Evolutionary conservation across 2,113 vertebrate species (phyloP), one percentile per base, ranked within the genome.

Genomic region (Perccottus glenii): DNA sequence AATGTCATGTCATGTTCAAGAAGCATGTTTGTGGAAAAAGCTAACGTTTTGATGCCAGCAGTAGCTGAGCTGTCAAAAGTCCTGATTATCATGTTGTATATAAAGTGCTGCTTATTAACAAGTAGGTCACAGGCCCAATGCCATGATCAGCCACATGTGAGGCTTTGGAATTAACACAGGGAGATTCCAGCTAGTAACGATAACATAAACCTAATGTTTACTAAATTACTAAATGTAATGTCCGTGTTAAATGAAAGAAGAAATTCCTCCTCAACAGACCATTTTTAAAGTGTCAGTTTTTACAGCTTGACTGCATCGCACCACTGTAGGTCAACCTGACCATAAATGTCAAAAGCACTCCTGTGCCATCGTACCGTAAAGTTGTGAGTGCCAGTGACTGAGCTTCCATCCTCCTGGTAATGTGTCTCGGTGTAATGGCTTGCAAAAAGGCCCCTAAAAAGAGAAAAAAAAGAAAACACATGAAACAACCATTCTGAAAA

Each of bases 351-450:
- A 65, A 55, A 77, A 67, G 58, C 61, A 61, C 77, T 84, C 4
- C 4, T 67, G 49, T 50, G 58, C 33, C 60, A 73, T 57, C 90
- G 92, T 94, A 99, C 96, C 92, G 93, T 95, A 87, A 81, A 71
- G 73, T 94, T 94, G 78, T 86, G 92, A 4, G 83, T 14, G 43
- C 91, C 80, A 43, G 93, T 94, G 92, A 96, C 88, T 4, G 91
- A 88, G 4, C 91, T 90, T 81, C 96, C 96, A 10, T 96, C 95
- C 72, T 90, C 88, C 84, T 77, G 67, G 73, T 98, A 98, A 83
- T 99, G 96, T 19, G 95, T 98, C 88, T 97, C 96, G 0, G 94
- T 96, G 92, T 97, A 98, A 82, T 93, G 89, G 75, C 91, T 89
- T 67, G 94, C 92, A 78, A 98, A 89, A 67, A 99, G 94, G 33